Evolutionary conservation across 2,888 invertebrate genomes (phyloP), one percentile per base, ranked within the genome.

Genomic region (Encarsia formosa): DNA sequence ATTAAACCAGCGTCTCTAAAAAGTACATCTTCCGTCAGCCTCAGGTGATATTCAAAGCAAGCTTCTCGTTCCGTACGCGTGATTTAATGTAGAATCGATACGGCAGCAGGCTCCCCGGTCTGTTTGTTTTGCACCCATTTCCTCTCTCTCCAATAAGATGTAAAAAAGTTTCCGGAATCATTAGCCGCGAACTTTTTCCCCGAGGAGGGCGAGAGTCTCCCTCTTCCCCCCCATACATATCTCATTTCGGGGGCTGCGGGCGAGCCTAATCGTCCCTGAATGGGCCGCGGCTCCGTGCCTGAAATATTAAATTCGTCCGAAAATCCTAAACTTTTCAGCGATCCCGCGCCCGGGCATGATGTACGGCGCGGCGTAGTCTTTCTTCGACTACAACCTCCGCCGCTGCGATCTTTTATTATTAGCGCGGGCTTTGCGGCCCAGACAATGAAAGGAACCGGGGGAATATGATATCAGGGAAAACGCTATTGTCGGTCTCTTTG

Each of bases 401-500:
- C 26, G 26, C 20, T 31, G 73, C 73, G 71, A 74, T 74, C 73
- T 74, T 74, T 74, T 73, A 74, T 74, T 74, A 74, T 74, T 74
- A 74, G 73, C 71, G 71, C 70, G 71, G 52, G 46, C 22, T 40
- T 18, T 18, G 42, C 15, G 9, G 53, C 58, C 66, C 73, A 73
- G 73, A 74, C 73, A 74, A 74, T 74, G 73, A 74, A 74, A 74
- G 70, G 72, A 71, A 72, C 71, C 72, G 73, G 73, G 64, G 73
- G 73, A 74, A 74, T 73, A 73, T 73, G 71, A 73, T 73, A 74
- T 73, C 70, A 71, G 32, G 31, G 69, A 69, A 70, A 57, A 57
- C 71, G 73, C 73, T 72, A 73, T 74, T 73, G 73, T 74, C 73
- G 73, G 73, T 73, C 73, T 72, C 73, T 74, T 74, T 74, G 73